These are phyloP conservation scores for Casuarius casuarius DNA, from an alignment of 2,113 vertebrate genomes.

Conservation along the genomic window DNA sequence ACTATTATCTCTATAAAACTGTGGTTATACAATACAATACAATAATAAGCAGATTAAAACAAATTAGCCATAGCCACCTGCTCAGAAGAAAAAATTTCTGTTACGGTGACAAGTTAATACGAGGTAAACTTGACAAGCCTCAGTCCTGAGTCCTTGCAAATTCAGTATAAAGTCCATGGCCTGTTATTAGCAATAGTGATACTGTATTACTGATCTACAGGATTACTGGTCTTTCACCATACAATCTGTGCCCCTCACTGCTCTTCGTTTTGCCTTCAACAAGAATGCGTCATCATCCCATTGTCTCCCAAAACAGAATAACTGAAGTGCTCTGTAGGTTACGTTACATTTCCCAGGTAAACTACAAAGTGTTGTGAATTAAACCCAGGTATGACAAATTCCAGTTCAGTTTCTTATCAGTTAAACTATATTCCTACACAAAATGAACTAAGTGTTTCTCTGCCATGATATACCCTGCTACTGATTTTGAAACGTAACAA, in stretches of 20 bases:
- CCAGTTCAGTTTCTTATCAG: background rate
- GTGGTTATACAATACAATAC: background rate
- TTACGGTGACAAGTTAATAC: background rate
- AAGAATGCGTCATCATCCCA: background rate
- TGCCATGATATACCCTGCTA: background rate
- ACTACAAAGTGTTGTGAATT: background rate
- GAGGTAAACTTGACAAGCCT: background rate
- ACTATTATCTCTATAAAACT: background rate
- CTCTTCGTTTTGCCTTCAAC: background rate
- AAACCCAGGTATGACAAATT: background rate
- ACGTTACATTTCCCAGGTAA: background rate
- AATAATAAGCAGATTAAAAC: background rate
- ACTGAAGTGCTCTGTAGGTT: background rate
- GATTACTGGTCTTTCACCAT: background rate
- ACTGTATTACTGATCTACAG: background rate
- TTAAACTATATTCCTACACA: background rate
- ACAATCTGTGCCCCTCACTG: background rate
- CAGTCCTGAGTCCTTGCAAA: background rate
- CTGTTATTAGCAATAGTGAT: background rate
- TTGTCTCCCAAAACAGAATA: background rate
- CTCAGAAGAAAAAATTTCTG: background rate
- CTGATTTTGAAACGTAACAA: slow-evolving; percentile 19
- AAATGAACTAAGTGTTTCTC: background rate
- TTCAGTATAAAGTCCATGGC: background rate
- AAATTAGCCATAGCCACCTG: background rate